Conservation (phyloP, 2,888 invertebrate species). For the Ptilodon capucinus region DNA sequence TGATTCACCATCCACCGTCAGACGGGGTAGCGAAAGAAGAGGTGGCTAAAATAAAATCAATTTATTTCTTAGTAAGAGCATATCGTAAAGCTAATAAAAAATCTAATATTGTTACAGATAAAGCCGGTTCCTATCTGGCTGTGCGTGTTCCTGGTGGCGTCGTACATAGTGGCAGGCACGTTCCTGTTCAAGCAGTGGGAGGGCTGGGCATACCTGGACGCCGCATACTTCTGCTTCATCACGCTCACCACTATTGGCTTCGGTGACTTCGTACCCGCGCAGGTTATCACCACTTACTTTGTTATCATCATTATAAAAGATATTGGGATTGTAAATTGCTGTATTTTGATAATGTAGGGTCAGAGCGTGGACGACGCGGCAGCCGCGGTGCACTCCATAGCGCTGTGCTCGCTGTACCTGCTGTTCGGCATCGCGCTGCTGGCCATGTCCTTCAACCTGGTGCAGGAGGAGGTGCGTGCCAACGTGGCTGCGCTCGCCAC, state of each 20-base stretch:
- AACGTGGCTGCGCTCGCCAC: constrained; percentile 94
- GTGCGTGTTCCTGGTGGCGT: constrained; percentile 93
- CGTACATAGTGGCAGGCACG: constrained; percentile 95
- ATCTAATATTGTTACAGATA: constrained; percentile 59
- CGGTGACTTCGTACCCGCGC: constrained; percentile 95
- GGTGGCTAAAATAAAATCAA: constrained; percentile 38
- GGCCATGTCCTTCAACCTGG: constrained; percentile 98
- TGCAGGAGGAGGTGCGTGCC: constrained; percentile 96
- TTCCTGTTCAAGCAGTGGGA: constrained; percentile 94
- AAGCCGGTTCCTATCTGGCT: constrained; percentile 94
- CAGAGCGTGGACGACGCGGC: constrained; percentile 52
- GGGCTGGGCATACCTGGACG: constrained; percentile 92
- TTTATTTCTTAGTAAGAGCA: too few relatives aligned
- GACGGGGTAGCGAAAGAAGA: constrained; percentile 56
- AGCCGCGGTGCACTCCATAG: constrained; percentile 83
- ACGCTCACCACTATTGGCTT: constrained; percentile 96
- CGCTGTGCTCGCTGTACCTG: constrained; percentile 94
- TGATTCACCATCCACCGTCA: constrained; percentile 52
- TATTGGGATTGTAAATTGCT: too few relatives aligned
- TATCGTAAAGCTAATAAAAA: too few relatives aligned
- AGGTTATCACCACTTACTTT: constrained; percentile 54
- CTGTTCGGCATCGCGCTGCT: constrained; percentile 96
- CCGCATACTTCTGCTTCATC: constrained; percentile 97
- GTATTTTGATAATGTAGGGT: constrained; percentile 37
- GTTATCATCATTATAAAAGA: too few relatives aligned